Conservation (phyloP, 2,797 vertebrate genomes). For the Naso thynnoides region DNA sequence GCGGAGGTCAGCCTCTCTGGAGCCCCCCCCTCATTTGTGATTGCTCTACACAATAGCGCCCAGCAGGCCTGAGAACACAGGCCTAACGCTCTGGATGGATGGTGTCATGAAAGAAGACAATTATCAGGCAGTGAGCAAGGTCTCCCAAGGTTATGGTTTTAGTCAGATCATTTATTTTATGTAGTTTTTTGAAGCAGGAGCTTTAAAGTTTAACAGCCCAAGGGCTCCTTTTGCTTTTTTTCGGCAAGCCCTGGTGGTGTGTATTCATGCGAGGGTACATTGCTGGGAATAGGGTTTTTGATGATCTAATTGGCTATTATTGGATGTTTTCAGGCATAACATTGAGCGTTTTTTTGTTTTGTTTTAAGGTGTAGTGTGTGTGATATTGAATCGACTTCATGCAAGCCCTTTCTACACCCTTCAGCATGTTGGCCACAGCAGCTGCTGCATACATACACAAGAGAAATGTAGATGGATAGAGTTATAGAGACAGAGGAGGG, state of each 20-base stretch:
- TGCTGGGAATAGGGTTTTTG: constrained; percentile 77
- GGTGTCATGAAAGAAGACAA: constrained; percentile 87
- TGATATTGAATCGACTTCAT: constrained; percentile 69
- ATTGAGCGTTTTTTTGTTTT: constrained; percentile 67
- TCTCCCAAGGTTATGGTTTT: constrained; percentile 87
- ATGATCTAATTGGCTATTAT: constrained; percentile 86
- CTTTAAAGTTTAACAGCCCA: constrained; percentile 88
- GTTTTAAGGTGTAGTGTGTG: constrained; percentile 74
- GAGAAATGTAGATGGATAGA: constrained; percentile 37
- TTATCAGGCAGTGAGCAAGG: constrained; percentile 85
- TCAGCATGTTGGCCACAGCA: constrained; percentile 62
- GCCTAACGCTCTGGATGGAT: constrained; percentile 86
- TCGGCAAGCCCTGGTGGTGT: constrained; percentile 57
- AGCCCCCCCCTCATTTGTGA: constrained; percentile 78
- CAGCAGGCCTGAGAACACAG: constrained; percentile 84
- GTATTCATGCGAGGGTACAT: constrained; percentile 68
- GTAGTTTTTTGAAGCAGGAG: constrained; percentile 85
- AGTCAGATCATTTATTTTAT: constrained; percentile 88
- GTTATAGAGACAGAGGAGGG: constrained; percentile 11
- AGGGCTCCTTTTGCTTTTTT: constrained; percentile 72
- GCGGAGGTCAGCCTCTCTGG: constrained; percentile 77
- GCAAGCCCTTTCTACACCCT: constrained; percentile 56
- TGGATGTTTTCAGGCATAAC: constrained; percentile 82
- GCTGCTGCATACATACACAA: constrained; percentile 46
- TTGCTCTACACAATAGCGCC: constrained; percentile 80